Evolutionary conservation across 2,888 invertebrate genomes (phyloP).

Genomic region (Oscheius sp.): DNA sequence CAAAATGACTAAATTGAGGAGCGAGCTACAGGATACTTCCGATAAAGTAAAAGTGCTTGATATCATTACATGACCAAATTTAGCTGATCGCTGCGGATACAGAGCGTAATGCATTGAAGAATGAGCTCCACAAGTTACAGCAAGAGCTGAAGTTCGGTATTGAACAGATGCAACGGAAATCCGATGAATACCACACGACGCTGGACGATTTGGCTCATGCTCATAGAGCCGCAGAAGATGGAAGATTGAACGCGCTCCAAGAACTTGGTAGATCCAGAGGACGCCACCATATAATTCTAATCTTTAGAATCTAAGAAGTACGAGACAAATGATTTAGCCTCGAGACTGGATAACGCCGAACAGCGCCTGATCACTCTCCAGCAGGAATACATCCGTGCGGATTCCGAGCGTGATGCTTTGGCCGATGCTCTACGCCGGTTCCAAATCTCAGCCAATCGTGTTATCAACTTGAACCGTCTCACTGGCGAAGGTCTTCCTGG

Average conservation of each 20-base stretch:
- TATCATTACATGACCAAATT: not conserved
- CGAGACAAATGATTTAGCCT: slow-evolving; percentile 67
- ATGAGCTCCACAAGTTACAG: slow-evolving; percentile 62
- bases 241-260: slow-evolving; percentile 69
- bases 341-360: slow-evolving; percentile 71
- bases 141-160: slow-evolving; percentile 71
- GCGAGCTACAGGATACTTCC: slow-evolving; percentile 66
- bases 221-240: slow-evolving; percentile 69
- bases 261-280: slow-evolving; percentile 43
- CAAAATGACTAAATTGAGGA: slow-evolving; percentile 65
- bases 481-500: not conserved
- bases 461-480: slow-evolving; percentile 65
- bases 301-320: slow-evolving; percentile 67
- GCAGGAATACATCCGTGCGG: slow-evolving; percentile 70
- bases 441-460: slow-evolving; percentile 67
- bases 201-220: slow-evolving; percentile 70
- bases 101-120: slow-evolving; percentile 64
- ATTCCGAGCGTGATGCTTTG: slow-evolving; percentile 68
- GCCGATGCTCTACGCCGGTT: slow-evolving; percentile 69
- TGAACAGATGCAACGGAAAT: slow-evolving; percentile 71
- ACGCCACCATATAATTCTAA: not conserved
- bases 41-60: slow-evolving; percentile 57
- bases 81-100: slow-evolving; percentile 67
- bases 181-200: slow-evolving; percentile 69
- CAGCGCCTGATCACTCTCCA: slow-evolving; percentile 67